Percentiles rank a stretch among this genome's conserved stretches.
phyloP scores from a whole-genome alignment of 2,113 vertebrate genomes.

The Plotosus lineatus region DNA sequence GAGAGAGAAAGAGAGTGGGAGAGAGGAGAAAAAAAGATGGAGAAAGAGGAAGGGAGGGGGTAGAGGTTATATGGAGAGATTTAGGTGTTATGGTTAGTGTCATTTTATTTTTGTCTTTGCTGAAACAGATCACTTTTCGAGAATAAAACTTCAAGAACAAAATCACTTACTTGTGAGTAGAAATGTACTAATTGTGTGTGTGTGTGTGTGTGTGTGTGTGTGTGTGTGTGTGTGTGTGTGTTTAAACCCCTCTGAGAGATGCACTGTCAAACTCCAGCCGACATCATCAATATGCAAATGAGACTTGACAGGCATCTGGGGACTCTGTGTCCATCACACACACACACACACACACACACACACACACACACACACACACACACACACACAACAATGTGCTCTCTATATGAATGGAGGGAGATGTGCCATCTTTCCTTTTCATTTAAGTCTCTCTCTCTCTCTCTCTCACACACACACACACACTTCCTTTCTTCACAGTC shows the following conservation, averaged over 20 bases:
- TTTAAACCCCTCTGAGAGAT: conserved; percentile 51
- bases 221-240: conserved; percentile 7
- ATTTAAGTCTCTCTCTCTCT: conserved; percentile 64
- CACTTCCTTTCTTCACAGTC: conserved; percentile 69
- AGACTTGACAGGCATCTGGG: conserved; percentile 45
- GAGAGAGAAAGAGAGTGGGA: neutral
- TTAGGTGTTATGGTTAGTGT: neutral
- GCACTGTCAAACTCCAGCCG: conserved; percentile 63
- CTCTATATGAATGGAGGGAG: conserved; percentile 71
- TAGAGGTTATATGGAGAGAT: neutral
- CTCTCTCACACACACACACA: conserved; percentile 60
- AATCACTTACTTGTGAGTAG: neutral
- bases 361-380: conserved; percentile 53
- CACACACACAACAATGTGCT: conserved; percentile 68
- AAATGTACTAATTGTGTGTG: conserved; percentile 1
- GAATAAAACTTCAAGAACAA: neutral
- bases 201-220: neutral
- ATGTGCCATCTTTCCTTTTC: conserved; percentile 71
- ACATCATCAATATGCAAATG: conserved; percentile 70
- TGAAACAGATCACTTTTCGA: neutral
- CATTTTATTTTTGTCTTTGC: neutral
- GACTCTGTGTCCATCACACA: conserved; percentile 53
- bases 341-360: conserved; percentile 33
- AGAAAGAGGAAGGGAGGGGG: too few relatives aligned
- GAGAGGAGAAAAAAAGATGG: neutral